These are phyloP conservation scores for Drosophila buzzatii DNA, from an alignment of 2,888 invertebrate species.

Conservation along the genomic window DNA sequence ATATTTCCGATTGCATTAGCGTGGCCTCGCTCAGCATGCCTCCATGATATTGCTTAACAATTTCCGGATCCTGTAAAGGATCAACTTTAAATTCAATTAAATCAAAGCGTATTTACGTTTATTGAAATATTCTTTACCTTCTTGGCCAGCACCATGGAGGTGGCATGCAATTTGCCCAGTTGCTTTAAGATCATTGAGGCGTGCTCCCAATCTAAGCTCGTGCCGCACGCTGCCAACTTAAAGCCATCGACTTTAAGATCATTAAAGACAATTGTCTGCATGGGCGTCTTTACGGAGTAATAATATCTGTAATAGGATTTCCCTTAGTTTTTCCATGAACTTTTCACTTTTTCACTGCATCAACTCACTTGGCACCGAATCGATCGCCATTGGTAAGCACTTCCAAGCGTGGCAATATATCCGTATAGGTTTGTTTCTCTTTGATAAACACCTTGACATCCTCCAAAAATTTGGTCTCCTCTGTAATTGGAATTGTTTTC, in stretches of 20 bases:
- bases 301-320: constrained; percentile 61
- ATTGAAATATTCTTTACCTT: constrained; percentile 80
- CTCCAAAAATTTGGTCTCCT: constrained; percentile 79
- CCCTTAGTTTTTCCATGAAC: background rate
- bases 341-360: background rate
- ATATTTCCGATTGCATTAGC: constrained; percentile 56
- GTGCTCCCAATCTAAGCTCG: constrained; percentile 86
- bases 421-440: constrained; percentile 84
- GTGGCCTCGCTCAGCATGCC: constrained; percentile 67
- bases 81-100: background rate
- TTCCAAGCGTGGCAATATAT: constrained; percentile 84
- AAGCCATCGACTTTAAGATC: constrained; percentile 86
- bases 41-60: constrained; percentile 55
- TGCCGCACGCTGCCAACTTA: constrained; percentile 86
- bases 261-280: constrained; percentile 85
- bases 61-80: constrained; percentile 55
- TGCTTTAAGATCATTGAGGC: constrained; percentile 85
- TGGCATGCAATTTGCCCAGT: constrained; percentile 87
- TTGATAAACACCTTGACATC: constrained; percentile 85
- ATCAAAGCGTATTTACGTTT: background rate
- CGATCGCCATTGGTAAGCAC: constrained; percentile 78
- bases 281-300: constrained; percentile 69
- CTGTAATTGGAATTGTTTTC: constrained; percentile 80
- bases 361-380: constrained; percentile 78
- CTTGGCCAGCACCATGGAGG: constrained; percentile 86